Evolutionary conservation across 2,888 invertebrate species (phyloP), one percentile per base, ranked within the genome.

Genomic region (Idaea biselata): DNA sequence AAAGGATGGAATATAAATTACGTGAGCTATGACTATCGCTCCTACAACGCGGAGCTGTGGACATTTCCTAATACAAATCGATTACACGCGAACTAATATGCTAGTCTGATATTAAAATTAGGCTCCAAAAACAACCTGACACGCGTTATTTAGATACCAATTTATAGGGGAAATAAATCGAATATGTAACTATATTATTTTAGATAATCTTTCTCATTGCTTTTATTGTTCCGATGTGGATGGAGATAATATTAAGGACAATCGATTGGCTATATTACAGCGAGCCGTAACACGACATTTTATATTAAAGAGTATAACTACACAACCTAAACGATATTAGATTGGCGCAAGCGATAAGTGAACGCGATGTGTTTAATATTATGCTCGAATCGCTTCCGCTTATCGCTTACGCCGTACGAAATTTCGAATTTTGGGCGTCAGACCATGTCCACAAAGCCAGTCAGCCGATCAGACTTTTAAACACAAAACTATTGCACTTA

Each of bases 1-100:
- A 70, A 81, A 91, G 91, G 91, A 91, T 91, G 91, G 91, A 92
- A 91, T 92, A 92, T 92, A 92, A 89, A 91, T 89, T 90, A 91
- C 85, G 86, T 89, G 90, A 90, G 81, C 86, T 90, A 88, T 81
- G 76, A 80, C 82, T 83, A 83, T 78, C 79, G 77, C 81, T 75
- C 77, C 79, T 76, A 73, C 70, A 66, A 69, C 72, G 76, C 75
- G 76, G 78, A 74, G 76, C 78, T 74, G 81, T 84, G 86, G 85
- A 86, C 84, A 75, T 77, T 78, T 75, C 78, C 82, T 84, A 83
- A 77, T 69, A 69, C 62, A 58, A 66, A 55, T 65, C 66, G 74
- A 77, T 78, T 81, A 84, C 77, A 84, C 79, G 79, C 83, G 79
- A 78, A 77, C 84, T 86, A 86, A 44, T 78, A 78, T 73, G 76